Evolutionary conservation across 2,113 vertebrate species (phyloP).

Genomic region (Sturnus vulgaris): DNA sequence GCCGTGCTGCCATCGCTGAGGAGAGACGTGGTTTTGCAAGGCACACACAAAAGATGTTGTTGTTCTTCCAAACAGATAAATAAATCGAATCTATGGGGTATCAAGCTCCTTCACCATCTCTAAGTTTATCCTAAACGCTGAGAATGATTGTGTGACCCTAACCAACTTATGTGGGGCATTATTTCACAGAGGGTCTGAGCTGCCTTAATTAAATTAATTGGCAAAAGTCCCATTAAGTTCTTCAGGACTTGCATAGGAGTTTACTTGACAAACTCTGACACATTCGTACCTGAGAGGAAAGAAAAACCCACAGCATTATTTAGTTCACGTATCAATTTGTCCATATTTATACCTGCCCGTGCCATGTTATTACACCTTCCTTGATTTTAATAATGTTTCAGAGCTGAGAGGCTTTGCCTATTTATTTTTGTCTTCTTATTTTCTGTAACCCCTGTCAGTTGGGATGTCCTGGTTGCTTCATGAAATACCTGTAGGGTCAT

Average conservation of each 20-base stretch:
- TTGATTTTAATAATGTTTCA: not conserved
- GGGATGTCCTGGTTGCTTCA: constrained; percentile 32
- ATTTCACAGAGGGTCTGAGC: not conserved
- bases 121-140: not conserved
- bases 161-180: not conserved
- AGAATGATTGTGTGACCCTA: not conserved
- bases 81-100: not conserved
- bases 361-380: not conserved
- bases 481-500: constrained; percentile 42
- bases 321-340: not conserved
- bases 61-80: not conserved
- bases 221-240: not conserved
- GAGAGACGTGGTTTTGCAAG: not conserved
- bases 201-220: not conserved
- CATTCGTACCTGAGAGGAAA: not conserved
- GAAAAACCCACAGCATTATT: not conserved
- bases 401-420: not conserved
- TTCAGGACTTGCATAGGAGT: not conserved
- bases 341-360: not conserved
- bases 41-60: not conserved
- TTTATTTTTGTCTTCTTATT: not conserved
- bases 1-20: not conserved
- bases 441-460: not conserved
- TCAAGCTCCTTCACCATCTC: not conserved
- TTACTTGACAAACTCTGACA: not conserved